phyloP scores from a whole-genome alignment of 2,113 vertebrate genomes.

The Dryoscopus gambensis region DNA sequence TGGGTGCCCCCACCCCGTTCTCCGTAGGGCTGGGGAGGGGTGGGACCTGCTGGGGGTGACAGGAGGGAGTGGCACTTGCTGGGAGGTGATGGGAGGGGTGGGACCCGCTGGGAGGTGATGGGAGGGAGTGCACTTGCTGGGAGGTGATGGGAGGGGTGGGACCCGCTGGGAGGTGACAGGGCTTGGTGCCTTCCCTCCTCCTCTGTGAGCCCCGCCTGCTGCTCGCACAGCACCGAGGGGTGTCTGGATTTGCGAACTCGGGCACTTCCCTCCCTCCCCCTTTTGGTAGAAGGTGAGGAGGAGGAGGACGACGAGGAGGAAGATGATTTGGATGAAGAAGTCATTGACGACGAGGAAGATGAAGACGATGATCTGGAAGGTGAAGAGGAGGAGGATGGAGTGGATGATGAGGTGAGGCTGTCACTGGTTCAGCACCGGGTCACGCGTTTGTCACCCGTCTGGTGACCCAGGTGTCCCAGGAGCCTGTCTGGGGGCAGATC shows the following conservation, averaged over 20 bases:
- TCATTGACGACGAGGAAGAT: constrained; percentile 78
- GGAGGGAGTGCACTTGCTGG: too few species aligned
- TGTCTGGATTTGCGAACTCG: fast-evolving
- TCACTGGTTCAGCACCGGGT: neutral
- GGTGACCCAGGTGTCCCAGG: neutral
- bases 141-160: neutral
- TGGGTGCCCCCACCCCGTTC: neutral
- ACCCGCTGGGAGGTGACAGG: neutral
- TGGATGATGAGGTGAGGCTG: constrained; percentile 68
- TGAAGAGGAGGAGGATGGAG: constrained; percentile 66
- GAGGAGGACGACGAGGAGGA: constrained; percentile 66
- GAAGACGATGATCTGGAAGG: constrained; percentile 79
- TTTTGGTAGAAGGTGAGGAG: constrained; percentile 57
- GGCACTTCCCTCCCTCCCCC: neutral
- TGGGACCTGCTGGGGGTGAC: neutral
- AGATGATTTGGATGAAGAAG: constrained; percentile 70
- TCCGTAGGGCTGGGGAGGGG: neutral
- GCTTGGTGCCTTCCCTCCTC: neutral
- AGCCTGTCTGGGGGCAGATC: neutral
- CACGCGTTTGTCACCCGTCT: fast-evolving
- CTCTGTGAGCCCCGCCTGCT: neutral
- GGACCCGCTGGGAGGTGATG: neutral
- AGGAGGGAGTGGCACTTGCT: neutral
- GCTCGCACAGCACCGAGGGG: neutral
- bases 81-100: neutral